A percentile compares a stretch with the other conserved stretches of the same genome.
Evolutionary conservation across 2,888 invertebrate species (phyloP).

Genomic region (Drosophila mercatorum): DNA sequence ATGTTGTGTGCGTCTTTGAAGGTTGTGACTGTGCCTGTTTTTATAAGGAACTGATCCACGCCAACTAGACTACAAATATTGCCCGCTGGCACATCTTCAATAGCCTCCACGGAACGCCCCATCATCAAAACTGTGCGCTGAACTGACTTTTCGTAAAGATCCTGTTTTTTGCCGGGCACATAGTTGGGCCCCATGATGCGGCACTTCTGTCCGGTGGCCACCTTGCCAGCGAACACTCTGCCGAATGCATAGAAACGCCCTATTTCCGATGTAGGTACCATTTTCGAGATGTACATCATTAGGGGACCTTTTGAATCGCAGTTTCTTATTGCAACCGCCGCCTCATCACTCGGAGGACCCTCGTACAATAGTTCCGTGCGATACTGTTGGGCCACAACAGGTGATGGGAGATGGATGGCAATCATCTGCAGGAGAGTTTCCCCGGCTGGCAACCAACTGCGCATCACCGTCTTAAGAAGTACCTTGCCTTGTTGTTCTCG

Average conservation of each 20-base stretch:
- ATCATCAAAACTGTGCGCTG: conserved; percentile 99
- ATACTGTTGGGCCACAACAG: conserved; percentile 99
- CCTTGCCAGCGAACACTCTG: conserved; percentile 99
- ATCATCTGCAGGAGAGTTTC: conserved; percentile 99
- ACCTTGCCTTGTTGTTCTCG: conserved; percentile 98
- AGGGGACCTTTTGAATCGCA: conserved; percentile 98
- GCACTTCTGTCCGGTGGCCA: conserved; percentile 95
- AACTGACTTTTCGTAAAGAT: conserved; percentile 99
- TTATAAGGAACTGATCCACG: conserved; percentile 99
- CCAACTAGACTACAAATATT: conserved; percentile 99
- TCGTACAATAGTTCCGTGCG: conserved; percentile 99
- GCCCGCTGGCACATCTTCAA: conserved; percentile 99
- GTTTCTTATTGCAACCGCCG: conserved; percentile 94
- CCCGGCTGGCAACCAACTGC: conserved; percentile 99
- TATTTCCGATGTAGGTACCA: conserved; percentile 99
- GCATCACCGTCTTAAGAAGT: conserved; percentile 98
- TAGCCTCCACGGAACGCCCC: conserved; percentile 99
- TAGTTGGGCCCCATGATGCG: conserved; percentile 99
- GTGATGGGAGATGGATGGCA: conserved; percentile 99
- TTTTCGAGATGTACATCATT: conserved; percentile 99
- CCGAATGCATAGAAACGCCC: conserved; percentile 99
- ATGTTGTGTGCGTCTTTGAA: conserved; percentile 99
- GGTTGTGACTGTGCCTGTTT: conserved; percentile 99
- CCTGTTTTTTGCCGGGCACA: conserved; percentile 98
- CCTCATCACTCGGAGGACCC: conserved; percentile 98